Conservation (phyloP, 2,888 invertebrate genomes). For the Tenthredo distinguenda region DNA sequence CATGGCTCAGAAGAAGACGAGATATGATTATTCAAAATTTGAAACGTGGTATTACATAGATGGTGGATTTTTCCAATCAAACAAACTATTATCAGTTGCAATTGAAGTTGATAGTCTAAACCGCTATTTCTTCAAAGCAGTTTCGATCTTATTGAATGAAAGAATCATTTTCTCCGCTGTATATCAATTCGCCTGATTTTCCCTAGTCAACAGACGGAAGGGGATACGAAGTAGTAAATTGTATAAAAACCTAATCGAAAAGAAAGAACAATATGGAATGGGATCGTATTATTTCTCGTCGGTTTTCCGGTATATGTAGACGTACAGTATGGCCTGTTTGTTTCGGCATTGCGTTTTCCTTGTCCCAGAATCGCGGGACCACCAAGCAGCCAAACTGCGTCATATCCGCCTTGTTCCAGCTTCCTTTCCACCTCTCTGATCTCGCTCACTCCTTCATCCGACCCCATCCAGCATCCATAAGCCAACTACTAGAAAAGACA, state of each 20-base stretch:
- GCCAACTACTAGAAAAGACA: conserved; percentile 8
- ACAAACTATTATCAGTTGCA: neutral
- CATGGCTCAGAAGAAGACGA: neutral
- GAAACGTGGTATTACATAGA: neutral
- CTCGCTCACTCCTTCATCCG: neutral
- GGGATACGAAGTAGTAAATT: neutral
- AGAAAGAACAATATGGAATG: conserved; percentile 2
- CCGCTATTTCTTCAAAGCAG: neutral
- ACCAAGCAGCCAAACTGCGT: conserved; percentile 21
- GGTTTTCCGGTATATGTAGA: neutral
- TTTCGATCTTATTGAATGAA: neutral
- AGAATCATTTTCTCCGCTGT: neutral
- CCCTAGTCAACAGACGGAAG: neutral
- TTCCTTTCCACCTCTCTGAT: neutral
- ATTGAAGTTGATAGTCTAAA: neutral
- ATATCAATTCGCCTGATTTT: neutral
- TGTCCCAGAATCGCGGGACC: conserved; percentile 1
- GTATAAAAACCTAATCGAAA: neutral
- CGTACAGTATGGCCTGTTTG: neutral
- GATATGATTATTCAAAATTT: neutral
- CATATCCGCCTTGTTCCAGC: conserved; percentile 30
- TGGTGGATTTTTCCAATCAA: neutral
- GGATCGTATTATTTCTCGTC: neutral
- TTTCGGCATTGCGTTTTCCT: neutral
- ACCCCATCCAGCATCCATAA: neutral